Percentiles rank a stretch among this genome's conserved stretches.
phyloP scores from a whole-genome alignment of 2,113 vertebrate species.

The Acrocephalus arundinaceus region DNA sequence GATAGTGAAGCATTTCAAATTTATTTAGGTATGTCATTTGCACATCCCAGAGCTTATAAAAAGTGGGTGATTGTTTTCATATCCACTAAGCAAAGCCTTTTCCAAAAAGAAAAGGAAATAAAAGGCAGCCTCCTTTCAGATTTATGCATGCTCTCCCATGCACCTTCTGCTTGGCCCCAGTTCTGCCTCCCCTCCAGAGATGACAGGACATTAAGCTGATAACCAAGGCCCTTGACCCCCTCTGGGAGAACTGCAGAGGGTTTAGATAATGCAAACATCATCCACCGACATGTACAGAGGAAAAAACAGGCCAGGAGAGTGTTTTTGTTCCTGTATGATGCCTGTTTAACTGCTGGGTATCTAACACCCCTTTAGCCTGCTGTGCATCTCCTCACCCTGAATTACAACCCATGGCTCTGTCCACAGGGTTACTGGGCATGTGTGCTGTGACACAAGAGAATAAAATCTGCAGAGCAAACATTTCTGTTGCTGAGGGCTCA shows the following conservation, averaged over 20 bases:
- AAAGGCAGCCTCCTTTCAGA: background rate
- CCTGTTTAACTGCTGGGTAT: background rate
- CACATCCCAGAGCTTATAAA: background rate
- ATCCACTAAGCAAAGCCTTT: background rate
- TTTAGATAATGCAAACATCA: background rate
- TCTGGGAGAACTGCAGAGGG: background rate
- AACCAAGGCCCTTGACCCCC: fast-evolving
- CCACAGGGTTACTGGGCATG: fast-evolving
- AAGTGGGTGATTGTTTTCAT: background rate
- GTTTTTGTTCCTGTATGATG: background rate
- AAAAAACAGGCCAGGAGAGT: background rate
- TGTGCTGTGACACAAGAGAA: background rate
- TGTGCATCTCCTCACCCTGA: background rate
- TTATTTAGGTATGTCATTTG: background rate
- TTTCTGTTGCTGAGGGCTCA: background rate
- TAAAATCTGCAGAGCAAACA: background rate
- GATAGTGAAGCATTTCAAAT: background rate
- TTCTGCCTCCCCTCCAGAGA: background rate
- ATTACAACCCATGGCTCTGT: background rate
- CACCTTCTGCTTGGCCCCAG: background rate
- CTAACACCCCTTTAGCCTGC: background rate
- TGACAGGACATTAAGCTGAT: background rate
- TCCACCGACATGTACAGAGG: background rate
- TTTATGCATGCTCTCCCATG: background rate
- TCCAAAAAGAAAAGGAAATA: background rate